These are phyloP conservation scores for Hymenopus coronatus DNA, from an alignment of 2,888 invertebrate genomes.

Conservation along the genomic window DNA sequence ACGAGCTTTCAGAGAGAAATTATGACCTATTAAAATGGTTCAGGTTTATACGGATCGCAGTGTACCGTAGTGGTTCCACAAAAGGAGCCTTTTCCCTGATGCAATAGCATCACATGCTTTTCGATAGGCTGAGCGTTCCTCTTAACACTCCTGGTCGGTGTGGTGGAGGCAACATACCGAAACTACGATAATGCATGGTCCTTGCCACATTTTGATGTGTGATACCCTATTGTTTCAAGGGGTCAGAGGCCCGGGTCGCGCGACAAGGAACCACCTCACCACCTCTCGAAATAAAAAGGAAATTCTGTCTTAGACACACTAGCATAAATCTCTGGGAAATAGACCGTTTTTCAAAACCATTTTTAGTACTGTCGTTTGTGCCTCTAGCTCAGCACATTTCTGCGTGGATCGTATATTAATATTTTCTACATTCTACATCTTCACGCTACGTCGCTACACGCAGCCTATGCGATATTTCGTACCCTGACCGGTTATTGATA, in stretches of 20 bases:
- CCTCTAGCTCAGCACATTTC: neutral
- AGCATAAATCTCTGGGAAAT: neutral
- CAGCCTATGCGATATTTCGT: neutral
- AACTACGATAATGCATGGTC: neutral
- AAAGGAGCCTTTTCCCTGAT: too few relatives aligned
- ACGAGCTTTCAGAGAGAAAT: too few relatives aligned
- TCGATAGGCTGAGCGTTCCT: neutral
- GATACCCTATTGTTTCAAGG: constrained; percentile 4
- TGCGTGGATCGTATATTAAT: neutral
- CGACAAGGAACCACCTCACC: neutral
- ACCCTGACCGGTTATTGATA: neutral
- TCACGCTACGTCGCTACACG: neutral
- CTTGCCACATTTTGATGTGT: constrained; percentile 7
- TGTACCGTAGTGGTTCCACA: too few relatives aligned
- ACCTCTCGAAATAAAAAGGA: neutral
- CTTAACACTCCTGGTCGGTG: neutral
- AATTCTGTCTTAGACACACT: neutral
- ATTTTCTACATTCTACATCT: neutral
- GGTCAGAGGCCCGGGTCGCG: neutral
- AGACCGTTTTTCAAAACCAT: neutral
- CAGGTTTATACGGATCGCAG: too few relatives aligned
- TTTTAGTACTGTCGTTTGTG: neutral
- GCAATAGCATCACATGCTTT: too few relatives aligned
- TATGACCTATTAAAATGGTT: too few relatives aligned
- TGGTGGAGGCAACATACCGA: neutral